phyloP scores from a whole-genome alignment of 2,888 invertebrate species.

The Orthosia gothica region DNA sequence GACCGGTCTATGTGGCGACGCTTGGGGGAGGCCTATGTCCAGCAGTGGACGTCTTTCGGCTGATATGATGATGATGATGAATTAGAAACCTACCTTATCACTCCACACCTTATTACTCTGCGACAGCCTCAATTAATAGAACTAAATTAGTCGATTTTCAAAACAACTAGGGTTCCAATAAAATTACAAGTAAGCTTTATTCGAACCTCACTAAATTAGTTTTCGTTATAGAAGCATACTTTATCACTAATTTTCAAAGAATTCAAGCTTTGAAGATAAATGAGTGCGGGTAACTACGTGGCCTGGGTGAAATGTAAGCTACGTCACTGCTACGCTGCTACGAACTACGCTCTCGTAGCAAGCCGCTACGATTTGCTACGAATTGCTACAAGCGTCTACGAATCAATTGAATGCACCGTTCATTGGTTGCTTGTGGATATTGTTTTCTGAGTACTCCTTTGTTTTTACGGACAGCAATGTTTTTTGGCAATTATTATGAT shows the following conservation, averaged over 20 bases:
- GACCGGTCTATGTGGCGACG: no score
- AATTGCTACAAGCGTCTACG: constrained; percentile 49
- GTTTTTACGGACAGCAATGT: background rate
- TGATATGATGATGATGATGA: no score
- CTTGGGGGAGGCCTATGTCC: no score
- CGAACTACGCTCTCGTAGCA: constrained; percentile 50
- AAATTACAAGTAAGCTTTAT: background rate
- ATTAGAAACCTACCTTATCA: no score
- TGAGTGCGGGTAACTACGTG: constrained; percentile 51
- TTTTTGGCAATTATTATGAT: background rate
- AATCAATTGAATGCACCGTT: constrained; percentile 37
- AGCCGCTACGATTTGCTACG: constrained; percentile 43
- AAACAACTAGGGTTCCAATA: background rate
- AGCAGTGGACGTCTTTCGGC: no score
- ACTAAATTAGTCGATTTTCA: background rate
- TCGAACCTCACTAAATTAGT: background rate
- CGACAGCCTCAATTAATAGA: background rate
- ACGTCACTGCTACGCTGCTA: constrained; percentile 47
- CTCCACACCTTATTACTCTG: no score
- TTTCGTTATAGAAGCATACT: constrained; percentile 9
- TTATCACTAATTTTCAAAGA: constrained; percentile 47
- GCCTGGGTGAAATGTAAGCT: constrained; percentile 37
- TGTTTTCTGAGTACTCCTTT: background rate
- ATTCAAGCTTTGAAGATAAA: constrained; percentile 45
- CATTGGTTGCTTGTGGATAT: constrained; percentile 18